Evolutionary conservation across 2,113 vertebrate genomes (phyloP), one percentile per base, ranked within the genome.

Genomic region (Thalassoma bifasciatum): DNA sequence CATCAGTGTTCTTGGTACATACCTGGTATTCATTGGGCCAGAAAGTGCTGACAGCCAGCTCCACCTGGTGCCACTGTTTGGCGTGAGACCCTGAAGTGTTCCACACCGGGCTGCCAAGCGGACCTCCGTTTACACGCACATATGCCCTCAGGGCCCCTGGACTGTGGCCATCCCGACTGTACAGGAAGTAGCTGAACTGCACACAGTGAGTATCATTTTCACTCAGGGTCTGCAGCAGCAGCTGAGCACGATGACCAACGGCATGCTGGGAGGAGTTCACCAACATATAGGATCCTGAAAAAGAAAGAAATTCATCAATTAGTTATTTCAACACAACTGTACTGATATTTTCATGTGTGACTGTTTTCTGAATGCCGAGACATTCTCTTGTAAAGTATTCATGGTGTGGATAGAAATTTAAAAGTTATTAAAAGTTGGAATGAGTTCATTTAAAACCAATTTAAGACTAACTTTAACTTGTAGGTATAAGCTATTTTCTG

Each of bases 11-110:
- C 21, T 2, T 13, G 10, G 34, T 19, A 23, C 58, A 52, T 79
- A 99, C 98, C 98, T 99, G 98, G 83, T 99, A 99, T 78, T 98
- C 96, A 1, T 93, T 99, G 80, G 98, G 98, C 97, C 97, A 99
- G 92, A 99, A 99, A 77, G 96, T 97, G 92, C 97, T 99, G 91
- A 99, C 96, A 0, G 98, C 98, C 88, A 99, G 84, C 89, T 99
- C 98, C 0, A 96, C 96, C 87, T 98, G 97, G 87, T 98, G 96
- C 98, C 98, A 99, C 90, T 97, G 96, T 16, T 90, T 95, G 46
- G 96, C 96, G 0, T 96, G 96, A 4, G 96, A 95, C 37, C 96
- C 96, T 0, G 96, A 95, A 2, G 93, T 83, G 8, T 97, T 97
- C 98, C 98, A 99, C 40, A 98, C 97, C 0, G 97, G 92, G 3